Evolutionary conservation across 2,888 invertebrate genomes (phyloP).

Genomic region (Anaspis maculata): DNA sequence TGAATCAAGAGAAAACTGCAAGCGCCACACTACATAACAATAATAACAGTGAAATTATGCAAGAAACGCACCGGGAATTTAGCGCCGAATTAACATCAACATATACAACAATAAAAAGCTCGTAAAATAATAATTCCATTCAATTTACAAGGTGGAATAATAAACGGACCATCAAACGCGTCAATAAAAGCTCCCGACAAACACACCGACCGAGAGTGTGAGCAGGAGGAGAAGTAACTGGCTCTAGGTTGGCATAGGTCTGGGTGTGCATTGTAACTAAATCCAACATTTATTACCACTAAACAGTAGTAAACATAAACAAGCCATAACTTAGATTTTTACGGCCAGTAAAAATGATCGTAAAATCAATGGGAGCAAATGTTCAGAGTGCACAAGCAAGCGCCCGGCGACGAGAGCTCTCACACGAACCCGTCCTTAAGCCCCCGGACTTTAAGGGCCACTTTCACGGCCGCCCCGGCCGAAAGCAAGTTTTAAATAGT

Average conservation of each 20-base stretch:
- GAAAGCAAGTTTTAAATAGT: too few species aligned
- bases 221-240: slow-evolving; percentile 24
- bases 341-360: slow-evolving; percentile 41
- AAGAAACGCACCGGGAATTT: slow-evolving; percentile 6
- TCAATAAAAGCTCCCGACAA: slow-evolving; percentile 41
- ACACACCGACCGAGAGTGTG: slow-evolving; percentile 8
- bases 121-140: slow-evolving; percentile 32
- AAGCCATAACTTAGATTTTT: slow-evolving; percentile 45
- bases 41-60: neutral
- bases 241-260: slow-evolving; percentile 38
- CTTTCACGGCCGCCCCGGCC: too few species aligned
- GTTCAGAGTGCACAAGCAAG: slow-evolving; percentile 12
- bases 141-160: slow-evolving; percentile 40
- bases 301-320: slow-evolving; percentile 45
- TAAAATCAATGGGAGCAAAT: slow-evolving; percentile 42
- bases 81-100: slow-evolving; percentile 11
- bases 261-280: slow-evolving; percentile 31
- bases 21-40: too few species aligned
- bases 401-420: neutral
- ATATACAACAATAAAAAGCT: slow-evolving; percentile 10
- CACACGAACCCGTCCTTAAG: too few species aligned
- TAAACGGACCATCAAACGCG: slow-evolving; percentile 40
- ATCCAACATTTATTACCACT: slow-evolving; percentile 41
- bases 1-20: too few species aligned
- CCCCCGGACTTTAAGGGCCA: slow-evolving; percentile 18